Conservation (phyloP, 2,113 vertebrate species). For the Protomyctophum bolini region DNA sequence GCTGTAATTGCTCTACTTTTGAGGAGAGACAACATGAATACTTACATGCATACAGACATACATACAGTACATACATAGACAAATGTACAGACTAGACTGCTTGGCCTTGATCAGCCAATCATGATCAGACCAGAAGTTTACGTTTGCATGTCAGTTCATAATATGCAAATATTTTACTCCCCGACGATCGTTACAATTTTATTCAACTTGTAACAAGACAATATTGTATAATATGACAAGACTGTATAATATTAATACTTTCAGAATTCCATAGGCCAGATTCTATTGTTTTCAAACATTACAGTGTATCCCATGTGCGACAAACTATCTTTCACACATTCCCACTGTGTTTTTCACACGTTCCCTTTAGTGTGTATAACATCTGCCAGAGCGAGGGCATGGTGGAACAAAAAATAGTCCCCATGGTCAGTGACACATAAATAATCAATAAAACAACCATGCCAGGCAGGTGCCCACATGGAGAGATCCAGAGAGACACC, state of each 20-base stretch:
- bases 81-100: too few relatives aligned
- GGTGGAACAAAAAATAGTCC: constrained; percentile 26
- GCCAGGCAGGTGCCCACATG: constrained; percentile 36
- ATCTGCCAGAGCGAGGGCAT: constrained; percentile 3
- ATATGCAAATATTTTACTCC: too few relatives aligned
- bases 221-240: constrained; percentile 6
- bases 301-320: constrained; percentile 4
- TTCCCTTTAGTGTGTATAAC: constrained; percentile 20
- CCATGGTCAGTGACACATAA: constrained; percentile 40
- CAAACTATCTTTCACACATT: constrained; percentile 6
- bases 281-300: not conserved
- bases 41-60: too few relatives aligned
- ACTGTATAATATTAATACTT: not conserved
- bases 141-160: too few relatives aligned
- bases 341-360: constrained; percentile 37
- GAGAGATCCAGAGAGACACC: constrained; percentile 75
- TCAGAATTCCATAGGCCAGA: not conserved
- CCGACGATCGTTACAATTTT: too few relatives aligned
- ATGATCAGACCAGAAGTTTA: too few relatives aligned
- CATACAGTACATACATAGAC: too few relatives aligned
- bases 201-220: too few relatives aligned
- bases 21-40: too few relatives aligned
- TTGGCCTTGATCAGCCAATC: too few relatives aligned
- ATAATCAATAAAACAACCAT: constrained; percentile 68
- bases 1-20: too few relatives aligned